phyloP scores from a whole-genome alignment of 23 tunicate species.

The Phallusia fumigata region DNA sequence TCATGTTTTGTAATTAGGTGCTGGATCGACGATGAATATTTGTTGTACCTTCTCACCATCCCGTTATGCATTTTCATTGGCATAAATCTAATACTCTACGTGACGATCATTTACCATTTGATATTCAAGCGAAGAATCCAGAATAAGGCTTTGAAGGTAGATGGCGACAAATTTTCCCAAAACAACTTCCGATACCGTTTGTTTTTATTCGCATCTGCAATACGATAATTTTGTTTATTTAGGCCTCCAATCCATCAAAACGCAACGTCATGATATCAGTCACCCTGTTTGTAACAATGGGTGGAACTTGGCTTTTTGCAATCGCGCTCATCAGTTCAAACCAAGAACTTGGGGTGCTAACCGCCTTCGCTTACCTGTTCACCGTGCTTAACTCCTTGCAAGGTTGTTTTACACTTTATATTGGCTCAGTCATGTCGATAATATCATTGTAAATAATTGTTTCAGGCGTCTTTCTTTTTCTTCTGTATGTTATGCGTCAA shows the following conservation, averaged over 20 bases:
- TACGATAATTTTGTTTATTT: too few relatives aligned
- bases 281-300: conserved; percentile 10
- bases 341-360: not conserved
- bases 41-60: conserved; percentile 6
- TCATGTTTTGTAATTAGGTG: too few relatives aligned
- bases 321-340: not conserved
- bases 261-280: not conserved
- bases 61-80: conserved; percentile 8
- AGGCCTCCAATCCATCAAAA: too few relatives aligned
- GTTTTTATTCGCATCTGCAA: too few relatives aligned
- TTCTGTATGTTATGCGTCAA: not conserved
- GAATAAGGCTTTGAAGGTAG: too few relatives aligned
- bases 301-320: conserved; percentile 33
- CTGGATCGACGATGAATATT: conserved; percentile 18
- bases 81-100: conserved; percentile 18
- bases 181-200: too few relatives aligned
- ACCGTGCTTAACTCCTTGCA: conserved; percentile 3
- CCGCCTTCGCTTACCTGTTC: conserved; percentile 13
- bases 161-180: too few relatives aligned
- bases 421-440: too few relatives aligned
- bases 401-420: too few relatives aligned
- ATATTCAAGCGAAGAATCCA: not conserved
- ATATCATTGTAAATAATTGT: too few relatives aligned
- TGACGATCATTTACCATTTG: not conserved
- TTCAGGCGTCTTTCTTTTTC: not conserved